Evolutionary conservation across 2,797 vertebrate species (phyloP).

Genomic region (Myripristis murdjan): DNA sequence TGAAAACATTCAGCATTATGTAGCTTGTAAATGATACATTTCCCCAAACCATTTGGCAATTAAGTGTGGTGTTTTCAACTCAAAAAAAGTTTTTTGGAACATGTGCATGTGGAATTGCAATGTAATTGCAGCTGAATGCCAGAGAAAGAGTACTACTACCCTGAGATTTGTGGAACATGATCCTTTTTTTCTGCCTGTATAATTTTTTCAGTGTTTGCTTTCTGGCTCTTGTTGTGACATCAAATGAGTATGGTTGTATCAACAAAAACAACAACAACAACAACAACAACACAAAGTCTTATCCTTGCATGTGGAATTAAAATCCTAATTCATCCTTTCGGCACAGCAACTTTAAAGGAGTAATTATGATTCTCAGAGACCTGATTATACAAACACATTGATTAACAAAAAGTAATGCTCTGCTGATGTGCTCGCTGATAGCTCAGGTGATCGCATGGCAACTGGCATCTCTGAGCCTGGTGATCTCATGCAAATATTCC

Average conservation of each 20-base stretch:
- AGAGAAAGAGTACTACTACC: slow-evolving; percentile 38
- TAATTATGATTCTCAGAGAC: slow-evolving; percentile 43
- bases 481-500: slow-evolving; percentile 36
- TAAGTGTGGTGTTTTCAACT: slow-evolving; percentile 43
- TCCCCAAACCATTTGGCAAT: slow-evolving; percentile 62
- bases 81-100: slow-evolving; percentile 18
- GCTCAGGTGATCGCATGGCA: slow-evolving; percentile 28
- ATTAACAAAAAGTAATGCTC: slow-evolving; percentile 35
- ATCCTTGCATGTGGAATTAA: slow-evolving; percentile 50
- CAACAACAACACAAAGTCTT: slow-evolving; percentile 35
- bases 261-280: no score
- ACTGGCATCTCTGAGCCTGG: slow-evolving; percentile 16
- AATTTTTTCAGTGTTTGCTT: slow-evolving; percentile 53
- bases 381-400: slow-evolving; percentile 40
- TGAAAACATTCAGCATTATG: slow-evolving; percentile 60
- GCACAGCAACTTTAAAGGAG: slow-evolving; percentile 54
- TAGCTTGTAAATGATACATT: slow-evolving; percentile 66
- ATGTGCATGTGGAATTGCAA: slow-evolving; percentile 29
- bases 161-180: slow-evolving; percentile 48
- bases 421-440: slow-evolving; percentile 43
- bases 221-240: slow-evolving; percentile 41
- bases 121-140: slow-evolving; percentile 47
- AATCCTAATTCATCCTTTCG: slow-evolving; percentile 48
- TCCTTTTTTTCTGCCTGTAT: slow-evolving; percentile 24
- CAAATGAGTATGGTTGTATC: slow-evolving; percentile 37